phyloP scores from a whole-genome alignment of 2,888 invertebrate genomes.

The Rhagonycha fulva region DNA sequence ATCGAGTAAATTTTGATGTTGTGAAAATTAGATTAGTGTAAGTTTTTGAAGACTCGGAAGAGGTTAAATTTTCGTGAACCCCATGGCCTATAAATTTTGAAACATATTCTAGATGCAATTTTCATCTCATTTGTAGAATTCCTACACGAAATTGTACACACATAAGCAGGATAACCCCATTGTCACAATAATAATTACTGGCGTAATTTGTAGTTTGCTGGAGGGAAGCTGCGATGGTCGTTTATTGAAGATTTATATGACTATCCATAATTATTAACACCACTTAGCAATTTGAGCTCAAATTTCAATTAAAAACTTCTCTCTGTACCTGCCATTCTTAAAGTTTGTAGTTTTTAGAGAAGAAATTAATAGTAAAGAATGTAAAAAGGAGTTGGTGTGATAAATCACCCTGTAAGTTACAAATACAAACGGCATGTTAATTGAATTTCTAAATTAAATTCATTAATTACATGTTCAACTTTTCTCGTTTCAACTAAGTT shows the following conservation, averaged over 20 bases:
- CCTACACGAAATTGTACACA: not conserved
- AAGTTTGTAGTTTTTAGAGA: not conserved
- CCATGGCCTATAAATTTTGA: not conserved
- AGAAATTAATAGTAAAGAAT: slow-evolving; percentile 1
- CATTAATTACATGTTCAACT: slow-evolving; percentile 35
- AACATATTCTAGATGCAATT: not conserved
- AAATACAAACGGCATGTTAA: slow-evolving; percentile 32
- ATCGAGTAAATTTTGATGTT: not conserved
- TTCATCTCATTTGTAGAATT: not conserved
- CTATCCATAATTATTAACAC: not conserved
- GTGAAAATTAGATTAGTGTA: not conserved
- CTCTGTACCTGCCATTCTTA: not conserved
- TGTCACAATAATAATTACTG: not conserved
- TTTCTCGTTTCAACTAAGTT: slow-evolving; percentile 27
- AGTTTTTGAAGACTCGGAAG: not conserved
- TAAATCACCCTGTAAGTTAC: slow-evolving; percentile 25
- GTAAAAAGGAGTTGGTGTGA: slow-evolving; percentile 11
- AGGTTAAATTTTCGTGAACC: not conserved
- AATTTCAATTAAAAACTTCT: not conserved
- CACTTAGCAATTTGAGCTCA: not conserved
- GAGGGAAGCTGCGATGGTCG: not conserved
- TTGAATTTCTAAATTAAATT: slow-evolving; percentile 34
- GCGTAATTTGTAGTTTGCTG: not conserved
- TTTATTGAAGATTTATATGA: not conserved
- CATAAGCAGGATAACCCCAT: not conserved